phyloP scores from a whole-genome alignment of 2,113 vertebrate genomes.

The Girardinichthys multiradiatus region DNA sequence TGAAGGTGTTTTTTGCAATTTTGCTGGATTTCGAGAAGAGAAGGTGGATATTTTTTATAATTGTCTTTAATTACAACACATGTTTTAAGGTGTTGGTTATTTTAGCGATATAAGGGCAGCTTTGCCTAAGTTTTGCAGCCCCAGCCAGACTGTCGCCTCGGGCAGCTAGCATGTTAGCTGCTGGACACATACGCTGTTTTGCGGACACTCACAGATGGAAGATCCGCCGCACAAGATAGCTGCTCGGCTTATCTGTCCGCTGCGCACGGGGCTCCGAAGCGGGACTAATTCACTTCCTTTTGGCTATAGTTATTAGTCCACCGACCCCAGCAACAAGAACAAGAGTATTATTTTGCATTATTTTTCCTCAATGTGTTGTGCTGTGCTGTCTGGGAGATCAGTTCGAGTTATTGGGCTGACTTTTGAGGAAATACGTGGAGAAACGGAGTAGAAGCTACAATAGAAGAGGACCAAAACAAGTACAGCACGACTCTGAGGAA shows the following conservation, averaged over 20 bases:
- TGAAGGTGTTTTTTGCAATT: conserved; percentile 16
- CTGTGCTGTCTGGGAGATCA: conserved; percentile 14
- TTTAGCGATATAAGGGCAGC: conserved; percentile 24
- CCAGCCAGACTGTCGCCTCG: conserved; percentile 61
- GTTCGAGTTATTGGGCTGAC: conserved; percentile 63
- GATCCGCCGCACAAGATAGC: conserved; percentile 56
- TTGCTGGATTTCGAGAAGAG: neutral
- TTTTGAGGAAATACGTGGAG: conserved; percentile 29
- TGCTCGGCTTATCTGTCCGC: conserved; percentile 8
- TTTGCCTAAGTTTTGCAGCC: conserved; percentile 59
- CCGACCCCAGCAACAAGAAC: neutral
- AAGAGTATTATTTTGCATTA: neutral
- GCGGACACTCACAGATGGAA: conserved; percentile 47
- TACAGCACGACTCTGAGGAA: conserved; percentile 14
- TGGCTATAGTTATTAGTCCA: neutral
- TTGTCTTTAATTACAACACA: neutral
- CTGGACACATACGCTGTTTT: conserved; percentile 58
- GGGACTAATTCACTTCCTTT: conserved; percentile 24
- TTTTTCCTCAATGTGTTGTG: conserved; percentile 46
- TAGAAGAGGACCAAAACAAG: conserved; percentile 14
- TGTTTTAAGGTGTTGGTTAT: neutral
- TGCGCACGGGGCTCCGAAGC: neutral
- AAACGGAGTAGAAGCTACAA: neutral
- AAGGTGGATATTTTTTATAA: neutral
- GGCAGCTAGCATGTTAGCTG: conserved; percentile 67